Base-by-base conservation (phyloP, 2,797 vertebrate species). In the Leucoraja ocellata region DNA sequence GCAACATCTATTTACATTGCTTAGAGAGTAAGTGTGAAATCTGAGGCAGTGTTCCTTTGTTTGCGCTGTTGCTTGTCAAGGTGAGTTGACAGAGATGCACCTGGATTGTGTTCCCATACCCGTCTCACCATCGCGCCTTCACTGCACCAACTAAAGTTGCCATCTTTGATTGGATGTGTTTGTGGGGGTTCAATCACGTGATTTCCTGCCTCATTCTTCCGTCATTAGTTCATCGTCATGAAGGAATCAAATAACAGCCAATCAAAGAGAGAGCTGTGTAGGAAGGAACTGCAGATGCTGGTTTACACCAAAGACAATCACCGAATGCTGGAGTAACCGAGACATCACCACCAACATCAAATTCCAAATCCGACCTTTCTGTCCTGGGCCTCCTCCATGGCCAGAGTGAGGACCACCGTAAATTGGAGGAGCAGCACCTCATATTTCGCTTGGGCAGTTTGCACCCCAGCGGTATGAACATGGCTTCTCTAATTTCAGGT, bases 1-100 rank as follows among this genome's bases (percentile, higher is more conserved):
- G 61, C 61, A 65, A 88, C 84, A 88, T 88, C 84, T 63, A 88
- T 88, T 65, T 88, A 88, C 84, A 88, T 88, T 65, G 9, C 28
- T 36, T 65, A 63, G 84, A n/a, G 61, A 88, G 61, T 88, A 65
- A 88, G 81, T 58, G 61, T 84, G 81, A 88, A 88, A 65, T 65
- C 23, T 65, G 84, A 88, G 84, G 28, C 61, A 18, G 5, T 6
- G 58, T 18, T 88, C 71, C 71, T 32, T 65, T 65, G 58, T 88
- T 65, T 65, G 84, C n/a, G 63, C 28, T 84, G 25, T 5, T 61
- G 25, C 54, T 84, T n/a, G 81, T 88, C 65, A 88, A n/a, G 28
- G 28, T 88, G 61, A 65, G 28, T 32, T 88, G 84, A 88, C 84
- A 88, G 84, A 88, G 61, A 32, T 18, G n/a, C 16, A 36, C 13